These are phyloP conservation scores for Lethrus apterus DNA, from an alignment of 1,140 invertebrate species.

Conservation along the genomic window DNA sequence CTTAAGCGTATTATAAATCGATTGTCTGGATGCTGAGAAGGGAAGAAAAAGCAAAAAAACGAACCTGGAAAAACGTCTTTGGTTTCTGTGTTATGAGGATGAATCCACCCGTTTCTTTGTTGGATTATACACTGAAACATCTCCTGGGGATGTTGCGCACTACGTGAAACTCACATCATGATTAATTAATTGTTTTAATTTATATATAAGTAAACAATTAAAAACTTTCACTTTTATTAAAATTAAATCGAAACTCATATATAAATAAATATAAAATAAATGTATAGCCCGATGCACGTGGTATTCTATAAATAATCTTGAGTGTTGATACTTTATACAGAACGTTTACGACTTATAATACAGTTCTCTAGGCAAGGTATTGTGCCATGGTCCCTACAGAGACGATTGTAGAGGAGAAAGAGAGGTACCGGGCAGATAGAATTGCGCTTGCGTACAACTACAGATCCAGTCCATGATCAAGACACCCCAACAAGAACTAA, in stretches of 20 bases:
- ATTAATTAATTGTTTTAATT: slow-evolving; percentile 10
- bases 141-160: slow-evolving; percentile 18
- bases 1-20: too few relatives aligned
- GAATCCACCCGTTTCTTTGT: slow-evolving; percentile 69
- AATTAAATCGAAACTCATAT: slow-evolving; percentile 23
- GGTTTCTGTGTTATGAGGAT: slow-evolving; percentile 59
- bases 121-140: slow-evolving; percentile 81
- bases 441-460: slow-evolving; percentile 12
- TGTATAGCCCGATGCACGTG: slow-evolving; percentile 22
- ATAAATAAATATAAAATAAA: slow-evolving; percentile 27
- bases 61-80: slow-evolving; percentile 72
- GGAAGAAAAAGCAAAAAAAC: too few relatives aligned
- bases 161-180: slow-evolving; percentile 13
- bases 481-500: slow-evolving; percentile 3
- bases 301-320: slow-evolving; percentile 26
- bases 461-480: slow-evolving; percentile 3
- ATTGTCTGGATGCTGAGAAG: too few relatives aligned
- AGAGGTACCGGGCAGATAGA: neutral
- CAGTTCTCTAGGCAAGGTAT: neutral
- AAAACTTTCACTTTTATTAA: too few relatives aligned
- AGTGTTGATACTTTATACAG: slow-evolving; percentile 7
- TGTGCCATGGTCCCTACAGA: neutral
- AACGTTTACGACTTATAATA: neutral
- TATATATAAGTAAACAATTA: slow-evolving; percentile 3
- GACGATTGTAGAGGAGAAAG: neutral